Evolutionary conservation across 2,888 invertebrate genomes (phyloP), one percentile per base, ranked within the genome.

Genomic region (Rhopalosiphum nymphaeae): DNA sequence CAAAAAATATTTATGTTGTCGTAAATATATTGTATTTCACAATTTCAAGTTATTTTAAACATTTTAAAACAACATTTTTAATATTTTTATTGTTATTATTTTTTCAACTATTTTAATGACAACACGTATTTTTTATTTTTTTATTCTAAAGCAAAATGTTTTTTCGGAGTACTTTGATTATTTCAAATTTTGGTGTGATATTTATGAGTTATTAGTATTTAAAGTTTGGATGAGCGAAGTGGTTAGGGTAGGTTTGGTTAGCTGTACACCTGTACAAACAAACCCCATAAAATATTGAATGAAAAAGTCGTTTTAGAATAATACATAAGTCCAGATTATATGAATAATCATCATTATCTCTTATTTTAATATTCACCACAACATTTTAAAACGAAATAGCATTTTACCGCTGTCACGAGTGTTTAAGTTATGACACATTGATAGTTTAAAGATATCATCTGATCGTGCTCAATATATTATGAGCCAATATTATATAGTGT

Each of bases 351-450:
- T 53, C 9, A 84, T 42, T 78, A 91, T 84, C 78, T 16, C 25
- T 78, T 91, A 42, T 78, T 53, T 49, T 26, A 53, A 91, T 91
- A 84, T 91, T 91, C 10, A n/a, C 29, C 53, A 91, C 25, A 42
- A 29, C 53, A 91, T 21, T 21, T 44, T 84, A n/a, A 61, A 86
- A 57, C 26, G 25, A 57, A n/a, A 44, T n/a, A 3, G 13, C 29
- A 84, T 44, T 53, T 84, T 53, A 53, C 25, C 91, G n/a, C 26
- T 89, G 57, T 89, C 25, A 84, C 53, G 7, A 49, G 78, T 61
- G 90, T 85, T 89, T 49, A 67, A 86, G 92, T 86, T 85, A 56
- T 61, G 25, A 57, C 57, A 57, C 46, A 25, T 67, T 91, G 53
- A 84, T 91, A 78, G 53, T 16, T 49, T 78, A 29, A 53, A 84